A percentile compares a stretch with the other conserved stretches of the same genome.
Evolutionary conservation across 2,113 vertebrate genomes (phyloP).

Genomic region (Anthoscopus minutus): DNA sequence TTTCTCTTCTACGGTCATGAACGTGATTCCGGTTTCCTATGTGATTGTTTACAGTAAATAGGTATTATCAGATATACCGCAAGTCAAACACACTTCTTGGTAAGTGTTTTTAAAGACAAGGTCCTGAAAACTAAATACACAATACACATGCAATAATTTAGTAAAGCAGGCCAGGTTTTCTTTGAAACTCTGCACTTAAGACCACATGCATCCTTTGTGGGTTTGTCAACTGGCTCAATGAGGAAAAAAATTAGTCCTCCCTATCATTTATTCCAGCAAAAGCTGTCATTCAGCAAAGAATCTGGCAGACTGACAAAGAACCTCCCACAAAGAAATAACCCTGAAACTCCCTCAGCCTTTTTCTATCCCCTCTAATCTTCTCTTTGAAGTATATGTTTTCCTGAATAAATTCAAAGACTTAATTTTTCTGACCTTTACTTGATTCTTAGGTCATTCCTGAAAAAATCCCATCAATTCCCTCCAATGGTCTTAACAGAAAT

Average conservation of each 20-base stretch:
- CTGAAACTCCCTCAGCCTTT: fast-evolving
- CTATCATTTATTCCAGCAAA: background rate
- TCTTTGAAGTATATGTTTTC: background rate
- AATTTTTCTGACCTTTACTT: background rate
- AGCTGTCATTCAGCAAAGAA: background rate
- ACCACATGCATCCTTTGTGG: background rate
- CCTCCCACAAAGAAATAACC: background rate
- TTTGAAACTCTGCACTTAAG: background rate
- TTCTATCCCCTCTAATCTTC: background rate
- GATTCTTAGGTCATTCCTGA: background rate
- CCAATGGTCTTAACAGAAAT: background rate
- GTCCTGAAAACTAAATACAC: background rate
- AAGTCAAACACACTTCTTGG: background rate
- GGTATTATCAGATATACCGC: background rate
- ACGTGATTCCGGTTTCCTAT: background rate
- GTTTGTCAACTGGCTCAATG: background rate
- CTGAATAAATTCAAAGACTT: background rate
- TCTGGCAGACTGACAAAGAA: background rate
- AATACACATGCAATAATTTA: background rate
- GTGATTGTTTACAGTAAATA: background rate
- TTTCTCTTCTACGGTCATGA: background rate
- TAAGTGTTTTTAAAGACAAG: background rate
- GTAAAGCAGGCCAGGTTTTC: background rate
- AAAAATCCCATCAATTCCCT: background rate
- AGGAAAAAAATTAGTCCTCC: background rate